These are phyloP conservation scores for Fukomys damarensis DNA, from an alignment of 2,113 vertebrate species.

Conservation along the genomic window DNA sequence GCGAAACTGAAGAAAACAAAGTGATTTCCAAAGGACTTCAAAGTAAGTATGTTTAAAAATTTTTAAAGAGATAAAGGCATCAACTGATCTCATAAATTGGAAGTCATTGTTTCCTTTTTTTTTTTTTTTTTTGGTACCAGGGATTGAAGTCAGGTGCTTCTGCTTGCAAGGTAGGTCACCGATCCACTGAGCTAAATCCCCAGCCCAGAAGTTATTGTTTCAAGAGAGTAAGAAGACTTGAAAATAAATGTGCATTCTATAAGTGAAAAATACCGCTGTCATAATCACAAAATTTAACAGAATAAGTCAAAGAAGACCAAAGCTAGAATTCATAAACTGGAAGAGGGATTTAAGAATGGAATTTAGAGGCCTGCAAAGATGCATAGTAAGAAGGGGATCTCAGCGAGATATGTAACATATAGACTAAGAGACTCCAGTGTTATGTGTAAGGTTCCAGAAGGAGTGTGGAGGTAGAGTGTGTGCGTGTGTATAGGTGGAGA, in stretches of 20 bases:
- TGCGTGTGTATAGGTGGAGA: background rate
- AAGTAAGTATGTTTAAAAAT: slow-evolving; percentile 54
- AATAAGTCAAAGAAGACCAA: slow-evolving; percentile 15
- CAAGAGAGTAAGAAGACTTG: slow-evolving; percentile 12
- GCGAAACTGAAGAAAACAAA: slow-evolving; percentile 43
- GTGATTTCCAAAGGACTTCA: slow-evolving; percentile 44
- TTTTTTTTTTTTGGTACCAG: no score
- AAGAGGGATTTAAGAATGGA: background rate
- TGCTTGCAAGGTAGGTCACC: no score
- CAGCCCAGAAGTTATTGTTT: no score
- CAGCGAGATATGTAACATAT: background rate
- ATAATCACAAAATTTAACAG: background rate
- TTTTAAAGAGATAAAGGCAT: slow-evolving; percentile 50
- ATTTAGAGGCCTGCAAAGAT: background rate
- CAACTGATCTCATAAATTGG: slow-evolving; percentile 17
- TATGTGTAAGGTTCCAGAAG: background rate
- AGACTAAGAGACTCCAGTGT: background rate
- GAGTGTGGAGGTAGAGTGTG: no score
- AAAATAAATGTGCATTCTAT: background rate
- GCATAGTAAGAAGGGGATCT: background rate
- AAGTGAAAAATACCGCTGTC: background rate
- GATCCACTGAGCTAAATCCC: no score
- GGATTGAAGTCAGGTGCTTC: no score
- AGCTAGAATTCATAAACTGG: background rate
- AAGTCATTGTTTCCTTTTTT: no score